Base-by-base conservation (phyloP, 2,113 vertebrate genomes). In the Ciconia stormi region DNA sequence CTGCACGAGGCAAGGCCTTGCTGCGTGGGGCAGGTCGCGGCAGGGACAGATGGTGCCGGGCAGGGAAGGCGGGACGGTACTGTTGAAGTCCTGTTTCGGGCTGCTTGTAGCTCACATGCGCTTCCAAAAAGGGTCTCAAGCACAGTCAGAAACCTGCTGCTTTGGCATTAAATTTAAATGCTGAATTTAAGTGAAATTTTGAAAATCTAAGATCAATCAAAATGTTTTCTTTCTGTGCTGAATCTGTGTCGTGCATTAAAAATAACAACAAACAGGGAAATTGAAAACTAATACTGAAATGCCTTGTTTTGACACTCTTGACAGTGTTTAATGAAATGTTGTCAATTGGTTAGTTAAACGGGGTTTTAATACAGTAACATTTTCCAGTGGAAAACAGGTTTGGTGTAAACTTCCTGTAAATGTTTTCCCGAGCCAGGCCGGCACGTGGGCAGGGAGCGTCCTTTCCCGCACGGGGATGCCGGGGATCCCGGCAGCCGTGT, bases 51-150 rank as follows among this genome's bases (percentile, higher is more conserved):
- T 2, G 49, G 77, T 47, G 13, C 36, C 0, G 7, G 26, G 84
- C 22, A n/a, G 34, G n/a, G 29, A 65, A 55, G 25, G 20, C 26
- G 63, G 30, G 29, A 49, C 47, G 38, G 47, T 29, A n/a, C 9
- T 16, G 3, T 12, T 4, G 3, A 55, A 36, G 34, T 16, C 46
- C 80, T n/a, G 38, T 7, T 36, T 29, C 38, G 50, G 77, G 44
- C 20, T 14, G 2, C 44, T 46, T 55, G 22, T 34, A 11, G 16
- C 30, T 59, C 30, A 12, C 0, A 0, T 4, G 5, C 0, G 2
- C 32, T 61, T 47, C 55, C 21, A 3, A 10, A 52, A 58, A 53
- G 44, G 20, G n/a, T 52, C 78, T 83, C 22, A 34, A 23, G 8
- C 27, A 32, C 55, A 50, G n/a, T 22, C 52, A 1, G 3, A 40